These are phyloP conservation scores for Lomographa bimaculata DNA, from an alignment of 2,888 invertebrate genomes.

Conservation along the genomic window DNA sequence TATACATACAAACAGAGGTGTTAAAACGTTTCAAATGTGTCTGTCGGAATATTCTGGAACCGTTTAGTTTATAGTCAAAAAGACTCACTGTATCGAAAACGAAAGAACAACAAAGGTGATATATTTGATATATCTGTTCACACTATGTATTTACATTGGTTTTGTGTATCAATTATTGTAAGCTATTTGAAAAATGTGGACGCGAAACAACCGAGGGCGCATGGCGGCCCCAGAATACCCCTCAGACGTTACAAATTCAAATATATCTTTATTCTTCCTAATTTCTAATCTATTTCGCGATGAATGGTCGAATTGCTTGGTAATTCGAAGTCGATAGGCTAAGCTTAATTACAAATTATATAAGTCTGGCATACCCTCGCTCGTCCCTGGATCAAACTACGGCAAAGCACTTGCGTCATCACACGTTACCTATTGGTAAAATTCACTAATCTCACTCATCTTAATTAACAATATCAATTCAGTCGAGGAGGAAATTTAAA, in stretches of 20 bases:
- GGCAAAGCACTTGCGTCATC: conserved; percentile 68
- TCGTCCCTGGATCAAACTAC: conserved; percentile 63
- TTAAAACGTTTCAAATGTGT: conserved; percentile 62
- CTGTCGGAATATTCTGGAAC: conserved; percentile 54
- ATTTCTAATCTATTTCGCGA: conserved; percentile 79
- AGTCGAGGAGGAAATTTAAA: conserved; percentile 57
- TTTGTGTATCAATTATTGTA: conserved; percentile 24
- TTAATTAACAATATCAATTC: conserved; percentile 58
- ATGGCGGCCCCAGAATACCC: conserved; percentile 51
- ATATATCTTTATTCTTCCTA: conserved; percentile 71
- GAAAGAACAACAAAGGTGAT: conserved; percentile 47
- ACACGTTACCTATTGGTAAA: conserved; percentile 65
- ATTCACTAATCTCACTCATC: conserved; percentile 74
- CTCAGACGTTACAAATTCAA: conserved; percentile 63
- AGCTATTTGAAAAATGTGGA: conserved; percentile 45
- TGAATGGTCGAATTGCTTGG: conserved; percentile 82
- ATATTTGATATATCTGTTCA: conserved; percentile 68
- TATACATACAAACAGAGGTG: conserved; percentile 77
- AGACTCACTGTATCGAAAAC: conserved; percentile 53
- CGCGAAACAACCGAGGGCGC: conserved; percentile 56
- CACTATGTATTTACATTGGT: conserved; percentile 27
- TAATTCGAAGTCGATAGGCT: conserved; percentile 72
- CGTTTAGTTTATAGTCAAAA: conserved; percentile 65
- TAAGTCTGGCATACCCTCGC: conserved; percentile 70
- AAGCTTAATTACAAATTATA: conserved; percentile 71